Evolutionary conservation across 2,888 invertebrate genomes (phyloP).

Genomic region (Cephus nigrinus): DNA sequence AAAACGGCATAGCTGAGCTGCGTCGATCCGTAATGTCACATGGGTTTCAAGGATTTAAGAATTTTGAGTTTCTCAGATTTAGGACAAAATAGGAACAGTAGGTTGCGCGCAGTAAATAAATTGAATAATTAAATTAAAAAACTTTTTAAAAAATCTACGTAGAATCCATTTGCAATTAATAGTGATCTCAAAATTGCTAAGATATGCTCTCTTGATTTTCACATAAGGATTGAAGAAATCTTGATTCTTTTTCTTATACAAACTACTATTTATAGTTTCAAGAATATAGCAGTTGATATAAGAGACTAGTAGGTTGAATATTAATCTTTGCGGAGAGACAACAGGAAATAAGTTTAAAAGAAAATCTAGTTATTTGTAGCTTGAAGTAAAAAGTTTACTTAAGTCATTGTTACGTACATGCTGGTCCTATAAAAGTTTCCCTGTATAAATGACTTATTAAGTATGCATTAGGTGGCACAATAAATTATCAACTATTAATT

Average conservation of each 20-base stretch:
- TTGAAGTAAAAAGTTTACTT: neutral
- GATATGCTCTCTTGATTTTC: no score
- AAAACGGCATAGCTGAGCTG: neutral
- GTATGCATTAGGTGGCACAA: neutral
- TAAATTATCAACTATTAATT: neutral
- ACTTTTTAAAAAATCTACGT: neutral
- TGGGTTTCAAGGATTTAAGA: neutral
- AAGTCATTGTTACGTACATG: neutral
- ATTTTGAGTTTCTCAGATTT: neutral
- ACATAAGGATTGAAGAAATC: no score
- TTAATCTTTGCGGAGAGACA: no score
- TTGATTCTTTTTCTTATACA: no score
- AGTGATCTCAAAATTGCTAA: no score
- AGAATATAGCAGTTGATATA: no score
- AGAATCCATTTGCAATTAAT: neutral
- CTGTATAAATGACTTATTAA: neutral
- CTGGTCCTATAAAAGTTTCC: neutral
- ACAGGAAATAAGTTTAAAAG: no score
- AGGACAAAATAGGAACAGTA: neutral
- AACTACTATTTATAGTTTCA: no score
- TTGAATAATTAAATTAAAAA: neutral
- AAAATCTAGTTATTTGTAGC: neutral
- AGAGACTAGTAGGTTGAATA: no score
- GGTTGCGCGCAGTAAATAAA: neutral
- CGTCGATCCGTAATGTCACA: neutral